These are phyloP conservation scores for Pseudopleuronectes americanus DNA, from an alignment of 2,797 vertebrate genomes.

Conservation along the genomic window DNA sequence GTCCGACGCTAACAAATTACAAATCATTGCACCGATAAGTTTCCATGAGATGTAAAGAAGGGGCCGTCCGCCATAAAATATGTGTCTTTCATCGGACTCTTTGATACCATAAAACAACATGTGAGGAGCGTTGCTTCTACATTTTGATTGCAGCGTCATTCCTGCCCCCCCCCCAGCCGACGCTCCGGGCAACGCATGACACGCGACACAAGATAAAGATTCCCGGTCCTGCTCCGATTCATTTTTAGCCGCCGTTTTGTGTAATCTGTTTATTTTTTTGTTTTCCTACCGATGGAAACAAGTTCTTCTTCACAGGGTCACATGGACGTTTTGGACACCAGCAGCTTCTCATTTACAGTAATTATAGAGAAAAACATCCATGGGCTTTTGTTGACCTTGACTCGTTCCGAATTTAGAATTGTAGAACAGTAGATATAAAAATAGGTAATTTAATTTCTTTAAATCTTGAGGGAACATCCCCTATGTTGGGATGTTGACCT, in stretches of 20 bases:
- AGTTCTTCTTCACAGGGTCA: slow-evolving; percentile 37
- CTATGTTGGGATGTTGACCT: neutral
- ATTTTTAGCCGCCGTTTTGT: slow-evolving; percentile 35
- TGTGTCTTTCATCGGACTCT: slow-evolving; percentile 21
- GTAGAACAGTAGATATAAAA: slow-evolving; percentile 27
- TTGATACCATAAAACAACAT: slow-evolving; percentile 28
- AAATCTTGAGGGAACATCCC: slow-evolving; percentile 31
- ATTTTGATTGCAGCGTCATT: slow-evolving; percentile 49
- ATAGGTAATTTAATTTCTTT: slow-evolving; percentile 22
- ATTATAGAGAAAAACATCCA: neutral
- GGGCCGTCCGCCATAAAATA: slow-evolving; percentile 45
- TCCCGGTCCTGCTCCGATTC: slow-evolving; percentile 31
- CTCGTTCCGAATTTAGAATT: slow-evolving; percentile 39
- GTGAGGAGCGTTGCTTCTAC: slow-evolving; percentile 40
- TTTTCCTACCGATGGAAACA: slow-evolving; percentile 41
- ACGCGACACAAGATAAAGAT: slow-evolving; percentile 51
- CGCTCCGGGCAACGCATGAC: slow-evolving; percentile 34
- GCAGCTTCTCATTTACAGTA: slow-evolving; percentile 10
- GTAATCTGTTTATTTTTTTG: slow-evolving; percentile 59
- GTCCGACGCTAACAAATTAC: slow-evolving; percentile 41
- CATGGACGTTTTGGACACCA: slow-evolving; percentile 21
- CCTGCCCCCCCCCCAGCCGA: neutral
- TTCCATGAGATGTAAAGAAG: slow-evolving; percentile 29
- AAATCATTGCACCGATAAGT: slow-evolving; percentile 26
- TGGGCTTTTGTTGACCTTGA: slow-evolving; percentile 19